Base-by-base conservation (phyloP, 1,140 invertebrate species). In the Diprion similis region DNA sequence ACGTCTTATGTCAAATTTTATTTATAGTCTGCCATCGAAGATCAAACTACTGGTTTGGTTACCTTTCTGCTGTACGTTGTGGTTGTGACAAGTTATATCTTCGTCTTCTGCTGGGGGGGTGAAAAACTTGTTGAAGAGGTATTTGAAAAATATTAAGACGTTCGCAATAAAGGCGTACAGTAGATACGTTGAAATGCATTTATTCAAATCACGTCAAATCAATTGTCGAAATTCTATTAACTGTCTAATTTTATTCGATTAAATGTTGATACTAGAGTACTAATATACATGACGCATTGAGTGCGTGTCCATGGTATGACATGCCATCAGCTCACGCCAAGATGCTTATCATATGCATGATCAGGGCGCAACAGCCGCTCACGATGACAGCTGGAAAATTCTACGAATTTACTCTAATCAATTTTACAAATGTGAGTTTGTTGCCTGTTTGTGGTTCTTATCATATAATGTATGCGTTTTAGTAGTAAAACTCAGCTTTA, bases 351-450 rank as follows among this genome's bases (percentile, higher is more conserved):
- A 11, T 81, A 13, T 77, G 79, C 37, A 77, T 84, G 64, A 15
- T 19, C 9, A 59, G 74, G 68, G 51, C 77, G 0, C 80, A 79
- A 11, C 75, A 71, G 71, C 70, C 77, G 1, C 10, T 82, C 10
- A 15, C 51, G 9, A 15, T 84, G 4, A 80, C 76, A 9, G 77
- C 76, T 48, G 83, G 80, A 9, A 80, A 81, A 77, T 80, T 83
- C 70, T 69, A n/a, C 1, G 46, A n/a, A 0, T 82, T 83, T 51
- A 79, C 77, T 37, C 64, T 83, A 9, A 17, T 8, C 1, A 78
- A 71, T 17, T 78, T 81, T 7, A 80, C 78, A 10, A 71, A 68
- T 6, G 83, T 84, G 17, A 77, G 78, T 24, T 24, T 6, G 24
- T 6, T 24, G 24, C 1, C 1, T 24, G 24, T 24, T 24, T 24